phyloP scores from a whole-genome alignment of 2,113 vertebrate genomes.

The Ariopsis seemanni region DNA sequence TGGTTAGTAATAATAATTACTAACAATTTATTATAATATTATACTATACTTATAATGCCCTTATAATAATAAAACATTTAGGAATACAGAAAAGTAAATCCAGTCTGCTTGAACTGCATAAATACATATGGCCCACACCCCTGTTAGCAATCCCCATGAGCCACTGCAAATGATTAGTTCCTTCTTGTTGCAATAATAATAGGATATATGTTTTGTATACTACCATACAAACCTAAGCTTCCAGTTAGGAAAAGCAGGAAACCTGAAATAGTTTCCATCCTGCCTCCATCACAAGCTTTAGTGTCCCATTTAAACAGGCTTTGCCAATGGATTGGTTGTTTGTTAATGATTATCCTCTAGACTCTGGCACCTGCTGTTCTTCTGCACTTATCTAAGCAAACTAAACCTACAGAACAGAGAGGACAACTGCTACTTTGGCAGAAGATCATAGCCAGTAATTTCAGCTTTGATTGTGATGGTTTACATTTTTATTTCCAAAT shows the following conservation, averaged over 20 bases:
- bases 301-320: neutral
- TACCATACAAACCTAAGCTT: conserved; percentile 38
- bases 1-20: neutral
- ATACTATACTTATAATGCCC: neutral
- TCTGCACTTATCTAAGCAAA: conserved; percentile 66
- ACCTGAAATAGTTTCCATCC: conserved; percentile 8
- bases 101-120: neutral
- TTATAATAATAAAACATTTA: neutral
- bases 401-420: conserved; percentile 39
- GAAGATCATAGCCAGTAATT: neutral
- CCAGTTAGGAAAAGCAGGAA: conserved; percentile 39
- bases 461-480: neutral
- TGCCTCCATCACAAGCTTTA: conserved; percentile 38
- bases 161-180: neutral
- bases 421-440: conserved; percentile 3
- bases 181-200: conserved; percentile 25
- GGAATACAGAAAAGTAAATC: neutral
- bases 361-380: conserved; percentile 58
- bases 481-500: neutral
- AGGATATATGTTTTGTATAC: conserved; percentile 36
- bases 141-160: conserved; percentile 18
- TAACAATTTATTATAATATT: neutral
- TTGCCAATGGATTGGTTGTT: conserved; percentile 49
- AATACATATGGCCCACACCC: neutral
- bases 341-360: conserved; percentile 63